Percentiles rank a stretch among this genome's conserved stretches.
These are phyloP conservation scores for Saccostrea cuccullata DNA, from an alignment of 1,140 invertebrate species.

Conservation along the genomic window DNA sequence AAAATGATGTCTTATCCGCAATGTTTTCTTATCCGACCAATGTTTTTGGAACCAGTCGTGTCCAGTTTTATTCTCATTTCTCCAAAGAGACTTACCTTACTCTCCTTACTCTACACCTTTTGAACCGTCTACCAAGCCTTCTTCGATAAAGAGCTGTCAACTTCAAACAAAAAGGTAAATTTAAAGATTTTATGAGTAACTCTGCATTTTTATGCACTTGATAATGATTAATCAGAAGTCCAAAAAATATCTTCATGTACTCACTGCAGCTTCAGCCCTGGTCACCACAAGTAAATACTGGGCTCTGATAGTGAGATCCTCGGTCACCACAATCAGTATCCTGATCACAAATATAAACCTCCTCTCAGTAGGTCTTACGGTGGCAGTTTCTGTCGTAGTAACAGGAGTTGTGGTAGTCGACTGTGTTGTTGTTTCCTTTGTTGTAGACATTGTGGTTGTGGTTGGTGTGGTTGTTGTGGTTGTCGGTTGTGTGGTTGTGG, in stretches of 20 bases:
- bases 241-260: not conserved
- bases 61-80: too few species aligned
- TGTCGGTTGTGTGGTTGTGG: not conserved
- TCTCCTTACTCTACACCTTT: not conserved
- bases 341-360: not conserved
- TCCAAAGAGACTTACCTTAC: not conserved
- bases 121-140: not conserved
- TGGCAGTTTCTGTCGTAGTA: not conserved
- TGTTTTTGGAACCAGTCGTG: too few species aligned
- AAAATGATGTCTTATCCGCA: not conserved
- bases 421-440: not conserved
- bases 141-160: not conserved
- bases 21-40: too few species aligned
- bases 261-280: slow-evolving; percentile 12
- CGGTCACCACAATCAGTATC: not conserved
- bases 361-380: not conserved
- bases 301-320: not conserved
- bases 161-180: not conserved
- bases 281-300: slow-evolving; percentile 3
- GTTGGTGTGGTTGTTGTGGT: not conserved
- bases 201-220: too few species aligned
- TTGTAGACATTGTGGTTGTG: not conserved
- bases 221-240: too few species aligned
- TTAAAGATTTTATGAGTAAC: too few species aligned
- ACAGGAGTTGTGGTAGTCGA: not conserved